Evolutionary conservation across 2,113 vertebrate species (phyloP).

Genomic region (Petaurus breviceps): DNA sequence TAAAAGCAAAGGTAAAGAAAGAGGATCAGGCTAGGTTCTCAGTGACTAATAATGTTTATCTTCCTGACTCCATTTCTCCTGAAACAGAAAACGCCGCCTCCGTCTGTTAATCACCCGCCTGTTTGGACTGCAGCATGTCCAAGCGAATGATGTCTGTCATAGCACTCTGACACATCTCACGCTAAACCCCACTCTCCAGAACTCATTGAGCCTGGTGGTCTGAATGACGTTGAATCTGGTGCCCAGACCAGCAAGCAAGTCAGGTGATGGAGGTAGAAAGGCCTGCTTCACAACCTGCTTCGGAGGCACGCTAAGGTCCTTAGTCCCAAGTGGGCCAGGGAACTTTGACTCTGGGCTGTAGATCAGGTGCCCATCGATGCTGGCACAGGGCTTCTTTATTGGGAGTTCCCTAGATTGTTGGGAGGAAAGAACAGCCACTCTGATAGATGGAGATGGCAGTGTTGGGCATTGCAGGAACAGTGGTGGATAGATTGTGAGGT

Average conservation of each 20-base stretch:
- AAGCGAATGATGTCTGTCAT: neutral
- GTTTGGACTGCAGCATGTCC: neutral
- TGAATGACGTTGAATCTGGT: neutral
- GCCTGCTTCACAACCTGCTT: too few species aligned
- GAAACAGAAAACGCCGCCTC: neutral
- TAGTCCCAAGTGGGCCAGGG: neutral
- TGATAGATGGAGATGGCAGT: neutral
- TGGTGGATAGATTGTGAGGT: neutral
- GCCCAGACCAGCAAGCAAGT: neutral
- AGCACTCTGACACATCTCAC: neutral
- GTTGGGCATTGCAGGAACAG: neutral
- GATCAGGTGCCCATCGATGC: neutral
- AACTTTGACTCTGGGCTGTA: neutral
- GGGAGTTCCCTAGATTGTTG: neutral
- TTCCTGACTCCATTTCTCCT: neutral
- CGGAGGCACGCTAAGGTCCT: neutral
- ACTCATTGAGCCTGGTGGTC: neutral
- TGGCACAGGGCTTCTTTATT: neutral
- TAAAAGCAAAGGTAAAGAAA: neutral
- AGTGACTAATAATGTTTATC: neutral
- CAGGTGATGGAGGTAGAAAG: neutral
- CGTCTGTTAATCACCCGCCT: neutral
- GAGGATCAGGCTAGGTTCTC: neutral
- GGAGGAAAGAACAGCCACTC: neutral
- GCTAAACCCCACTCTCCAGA: neutral